Evolutionary conservation across 2,113 vertebrate genomes (phyloP).

Genomic region (Oceanodroma tethys): DNA sequence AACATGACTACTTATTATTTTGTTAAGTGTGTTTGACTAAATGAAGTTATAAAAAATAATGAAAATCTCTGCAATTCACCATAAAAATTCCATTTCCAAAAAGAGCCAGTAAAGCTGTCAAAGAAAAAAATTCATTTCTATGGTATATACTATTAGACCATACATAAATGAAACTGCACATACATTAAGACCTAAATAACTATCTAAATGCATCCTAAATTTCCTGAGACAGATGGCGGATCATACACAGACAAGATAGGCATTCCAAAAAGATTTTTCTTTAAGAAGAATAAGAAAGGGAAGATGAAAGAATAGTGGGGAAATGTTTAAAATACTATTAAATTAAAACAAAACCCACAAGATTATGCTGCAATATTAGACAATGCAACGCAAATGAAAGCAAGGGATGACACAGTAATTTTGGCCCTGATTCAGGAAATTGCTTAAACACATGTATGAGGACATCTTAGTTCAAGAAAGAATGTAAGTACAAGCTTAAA

Average conservation of each 20-base stretch:
- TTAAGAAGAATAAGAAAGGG: constrained; percentile 17
- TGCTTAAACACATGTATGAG: not conserved
- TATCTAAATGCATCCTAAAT: constrained; percentile 44
- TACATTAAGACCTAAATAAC: constrained; percentile 62
- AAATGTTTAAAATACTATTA: constrained; percentile 8
- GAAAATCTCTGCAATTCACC: constrained; percentile 19
- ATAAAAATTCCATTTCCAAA: constrained; percentile 53
- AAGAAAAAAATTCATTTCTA: constrained; percentile 12
- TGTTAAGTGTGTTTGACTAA: constrained; percentile 34
- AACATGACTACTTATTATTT: not conserved
- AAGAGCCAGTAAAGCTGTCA: constrained; percentile 55
- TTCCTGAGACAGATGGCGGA: constrained; percentile 55
- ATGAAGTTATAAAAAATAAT: constrained; percentile 8
- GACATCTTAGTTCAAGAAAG: not conserved
- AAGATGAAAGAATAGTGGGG: not conserved
- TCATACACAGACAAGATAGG: constrained; percentile 31
- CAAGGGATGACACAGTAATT: not conserved
- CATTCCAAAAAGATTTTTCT: constrained; percentile 42
- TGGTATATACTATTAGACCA: constrained; percentile 54
- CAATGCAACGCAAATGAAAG: constrained; percentile 3
- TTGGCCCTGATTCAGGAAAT: not conserved
- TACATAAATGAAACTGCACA: constrained; percentile 49
- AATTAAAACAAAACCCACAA: constrained; percentile 10
- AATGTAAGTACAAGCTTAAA: not conserved
- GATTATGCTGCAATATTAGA: not conserved